Conservation (phyloP, 2,888 invertebrate genomes). For the Sisyra terminalis region DNA sequence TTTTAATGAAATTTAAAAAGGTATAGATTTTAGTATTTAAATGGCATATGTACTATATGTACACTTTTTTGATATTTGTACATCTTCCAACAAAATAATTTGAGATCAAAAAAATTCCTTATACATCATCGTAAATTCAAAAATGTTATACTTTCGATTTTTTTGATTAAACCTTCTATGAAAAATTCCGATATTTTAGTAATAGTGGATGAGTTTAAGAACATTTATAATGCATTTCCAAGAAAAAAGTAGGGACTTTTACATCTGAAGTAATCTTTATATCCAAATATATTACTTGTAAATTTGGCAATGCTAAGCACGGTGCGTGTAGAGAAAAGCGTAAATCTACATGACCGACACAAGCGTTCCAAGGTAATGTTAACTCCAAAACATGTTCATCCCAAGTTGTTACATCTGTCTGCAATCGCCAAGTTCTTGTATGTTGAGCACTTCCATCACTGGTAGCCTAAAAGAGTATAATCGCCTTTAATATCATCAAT, state of each 20-base stretch:
- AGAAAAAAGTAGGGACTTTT: too few species aligned
- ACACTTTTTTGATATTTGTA: too few species aligned
- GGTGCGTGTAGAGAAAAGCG: constrained; percentile 68
- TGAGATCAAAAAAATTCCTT: too few species aligned
- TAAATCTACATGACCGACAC: constrained; percentile 79
- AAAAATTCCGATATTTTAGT: background rate
- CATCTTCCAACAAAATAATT: too few species aligned
- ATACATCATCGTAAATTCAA: too few species aligned
- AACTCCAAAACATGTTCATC: constrained; percentile 86
- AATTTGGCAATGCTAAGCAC: constrained; percentile 59
- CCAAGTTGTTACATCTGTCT: constrained; percentile 77
- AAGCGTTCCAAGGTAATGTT: constrained; percentile 60
- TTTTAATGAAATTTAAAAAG: too few species aligned
- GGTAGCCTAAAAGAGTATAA: constrained; percentile 9
- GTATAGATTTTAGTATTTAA: too few species aligned
- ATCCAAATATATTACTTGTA: constrained; percentile 43
- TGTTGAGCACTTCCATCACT: constrained; percentile 47
- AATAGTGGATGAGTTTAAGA: too few species aligned
- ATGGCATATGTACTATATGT: too few species aligned
- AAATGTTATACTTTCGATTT: background rate
- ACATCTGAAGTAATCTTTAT: too few species aligned
- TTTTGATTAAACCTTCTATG: background rate
- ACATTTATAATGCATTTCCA: too few species aligned
- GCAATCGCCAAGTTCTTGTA: constrained; percentile 76
- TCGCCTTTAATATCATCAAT: background rate